These are phyloP conservation scores for Hyperopisus bebe DNA, from an alignment of 2,113 vertebrate genomes.

Conservation along the genomic window DNA sequence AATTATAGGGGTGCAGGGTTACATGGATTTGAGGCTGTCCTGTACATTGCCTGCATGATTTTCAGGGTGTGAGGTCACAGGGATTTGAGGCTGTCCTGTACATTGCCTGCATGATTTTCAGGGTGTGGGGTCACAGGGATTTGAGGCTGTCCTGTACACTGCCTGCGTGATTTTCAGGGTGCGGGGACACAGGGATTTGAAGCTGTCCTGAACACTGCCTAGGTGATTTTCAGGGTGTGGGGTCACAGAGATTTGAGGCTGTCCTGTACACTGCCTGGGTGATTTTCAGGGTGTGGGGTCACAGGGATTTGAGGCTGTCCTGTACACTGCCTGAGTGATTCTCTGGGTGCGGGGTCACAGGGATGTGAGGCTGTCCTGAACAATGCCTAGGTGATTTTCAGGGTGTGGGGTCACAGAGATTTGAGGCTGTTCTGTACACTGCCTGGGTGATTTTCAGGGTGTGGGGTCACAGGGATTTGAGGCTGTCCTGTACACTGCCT, in stretches of 20 bases:
- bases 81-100: neutral
- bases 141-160: neutral
- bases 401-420: neutral
- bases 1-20: neutral
- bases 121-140: neutral
- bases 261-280: neutral
- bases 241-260: neutral
- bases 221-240: rapidly evolving
- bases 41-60: neutral
- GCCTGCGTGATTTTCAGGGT: neutral
- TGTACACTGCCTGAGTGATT: too few relatives aligned
- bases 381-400: too few relatives aligned
- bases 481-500: neutral
- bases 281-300: neutral
- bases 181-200: neutral
- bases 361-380: too few relatives aligned
- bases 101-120: neutral
- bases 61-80: neutral
- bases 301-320: too few relatives aligned
- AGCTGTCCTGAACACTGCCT: neutral
- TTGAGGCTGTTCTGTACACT: neutral
- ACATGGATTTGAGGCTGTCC: neutral
- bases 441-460: neutral
- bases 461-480: neutral
- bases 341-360: too few relatives aligned